Percentiles rank a stretch among this genome's conserved stretches.
Conservation (phyloP, 2,797 vertebrate species). For the Pseudomugil gertrudae region DNA sequence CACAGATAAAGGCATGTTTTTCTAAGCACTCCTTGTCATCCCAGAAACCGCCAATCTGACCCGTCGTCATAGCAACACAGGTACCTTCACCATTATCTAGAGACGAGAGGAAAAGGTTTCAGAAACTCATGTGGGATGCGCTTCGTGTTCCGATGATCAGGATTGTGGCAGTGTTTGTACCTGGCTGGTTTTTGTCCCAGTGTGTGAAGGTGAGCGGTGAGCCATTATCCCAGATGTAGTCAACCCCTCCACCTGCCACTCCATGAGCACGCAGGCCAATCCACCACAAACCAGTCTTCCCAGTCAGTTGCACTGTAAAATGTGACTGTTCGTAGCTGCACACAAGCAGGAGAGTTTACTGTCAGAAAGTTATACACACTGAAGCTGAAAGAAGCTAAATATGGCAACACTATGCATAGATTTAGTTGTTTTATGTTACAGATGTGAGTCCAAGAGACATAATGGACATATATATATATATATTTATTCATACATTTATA, state of each 20-base stretch:
- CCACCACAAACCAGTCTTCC: slow-evolving; percentile 81
- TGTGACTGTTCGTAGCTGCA: slow-evolving; percentile 84
- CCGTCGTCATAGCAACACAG: slow-evolving; percentile 83
- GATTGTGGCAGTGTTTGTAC: slow-evolving; percentile 45
- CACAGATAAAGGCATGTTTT: slow-evolving; percentile 76
- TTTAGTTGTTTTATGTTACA: not conserved
- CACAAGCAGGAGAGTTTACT: not conserved
- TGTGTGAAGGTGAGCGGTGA: slow-evolving; percentile 77
- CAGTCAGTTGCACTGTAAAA: slow-evolving; percentile 75
- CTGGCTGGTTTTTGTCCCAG: slow-evolving; percentile 84
- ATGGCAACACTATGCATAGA: not conserved
- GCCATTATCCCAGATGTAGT: slow-evolving; percentile 82
- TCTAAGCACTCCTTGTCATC: slow-evolving; percentile 77
- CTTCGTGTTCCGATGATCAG: not conserved
- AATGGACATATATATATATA: too few relatives aligned
- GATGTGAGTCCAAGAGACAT: not conserved
- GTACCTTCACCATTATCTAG: slow-evolving; percentile 76
- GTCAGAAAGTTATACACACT: not conserved
- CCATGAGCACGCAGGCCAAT: slow-evolving; percentile 77
- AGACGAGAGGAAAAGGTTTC: not conserved
- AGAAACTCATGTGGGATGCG: not conserved
- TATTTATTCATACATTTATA: too few relatives aligned
- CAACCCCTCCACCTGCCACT: slow-evolving; percentile 66
- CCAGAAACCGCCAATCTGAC: slow-evolving; percentile 81
- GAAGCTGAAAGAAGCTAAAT: not conserved